Conservation (phyloP, 1,140 invertebrate species). For the Eufriesea mexicana region DNA sequence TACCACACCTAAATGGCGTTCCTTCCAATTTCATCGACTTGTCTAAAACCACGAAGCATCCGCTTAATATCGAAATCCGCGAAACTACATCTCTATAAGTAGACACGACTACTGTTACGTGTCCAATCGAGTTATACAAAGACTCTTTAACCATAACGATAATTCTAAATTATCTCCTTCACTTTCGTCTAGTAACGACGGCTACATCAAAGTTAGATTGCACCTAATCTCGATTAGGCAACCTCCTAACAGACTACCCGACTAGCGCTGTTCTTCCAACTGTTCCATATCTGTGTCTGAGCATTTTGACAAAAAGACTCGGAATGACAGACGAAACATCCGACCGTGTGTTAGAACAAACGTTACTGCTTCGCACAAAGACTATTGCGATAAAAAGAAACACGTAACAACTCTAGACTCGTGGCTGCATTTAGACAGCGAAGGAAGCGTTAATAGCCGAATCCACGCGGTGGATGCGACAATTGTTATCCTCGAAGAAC, state of each 20-base stretch:
- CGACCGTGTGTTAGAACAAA: too few species aligned
- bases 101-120: not conserved
- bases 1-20: not conserved
- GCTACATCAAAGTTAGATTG: too few species aligned
- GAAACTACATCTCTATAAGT: not conserved
- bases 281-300: too few species aligned
- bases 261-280: too few species aligned
- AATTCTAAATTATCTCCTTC: not conserved
- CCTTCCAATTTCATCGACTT: not conserved
- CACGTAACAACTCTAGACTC: too few species aligned
- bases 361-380: too few species aligned
- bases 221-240: conserved; percentile 1
- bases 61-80: not conserved
- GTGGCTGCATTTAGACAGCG: too few species aligned
- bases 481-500: conserved; percentile 19
- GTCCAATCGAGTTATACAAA: not conserved
- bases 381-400: too few species aligned
- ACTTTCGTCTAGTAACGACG: too few species aligned
- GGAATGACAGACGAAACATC: too few species aligned
- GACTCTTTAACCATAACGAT: not conserved
- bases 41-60: not conserved
- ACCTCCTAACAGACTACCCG: too few species aligned
- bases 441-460: conserved; percentile 15
- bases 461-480: not conserved
- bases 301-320: too few species aligned